Conservation (phyloP, 2,113 vertebrate species). For the Coreoperca whiteheadi region DNA sequence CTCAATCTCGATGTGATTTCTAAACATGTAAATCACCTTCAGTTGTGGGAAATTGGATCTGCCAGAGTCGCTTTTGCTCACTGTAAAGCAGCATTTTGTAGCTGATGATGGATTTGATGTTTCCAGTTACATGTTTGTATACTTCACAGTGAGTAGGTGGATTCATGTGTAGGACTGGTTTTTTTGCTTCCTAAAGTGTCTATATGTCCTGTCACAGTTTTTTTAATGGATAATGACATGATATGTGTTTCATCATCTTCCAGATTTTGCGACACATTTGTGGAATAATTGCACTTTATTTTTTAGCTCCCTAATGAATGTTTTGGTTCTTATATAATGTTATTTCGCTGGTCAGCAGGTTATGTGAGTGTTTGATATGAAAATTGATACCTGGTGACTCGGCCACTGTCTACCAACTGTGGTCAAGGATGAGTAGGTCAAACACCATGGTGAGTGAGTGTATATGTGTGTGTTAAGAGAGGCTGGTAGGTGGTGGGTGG, state of each 20-base stretch:
- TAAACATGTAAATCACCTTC: conserved; percentile 78
- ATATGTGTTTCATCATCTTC: neutral
- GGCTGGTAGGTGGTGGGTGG: conserved; percentile 67
- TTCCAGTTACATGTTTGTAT: conserved; percentile 55
- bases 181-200: conserved; percentile 44
- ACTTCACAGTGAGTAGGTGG: conserved; percentile 51
- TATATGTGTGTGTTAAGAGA: conserved; percentile 55
- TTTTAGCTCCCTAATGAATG: neutral
- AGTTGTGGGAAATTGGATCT: conserved; percentile 75
- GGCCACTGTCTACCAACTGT: conserved; percentile 35
- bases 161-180: conserved; percentile 55
- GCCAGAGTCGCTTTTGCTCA: conserved; percentile 72
- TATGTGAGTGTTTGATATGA: conserved; percentile 15
- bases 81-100: conserved; percentile 65
- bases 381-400: conserved; percentile 29
- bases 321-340: neutral
- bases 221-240: neutral
- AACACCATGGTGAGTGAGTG: conserved; percentile 43
- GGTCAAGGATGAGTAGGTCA: conserved; percentile 61
- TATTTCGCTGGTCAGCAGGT: conserved; percentile 1
- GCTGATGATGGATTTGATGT: conserved; percentile 71
- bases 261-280: neutral
- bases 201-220: conserved; percentile 33
- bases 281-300: neutral
- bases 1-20: conserved; percentile 62